Evolutionary conservation across 1,140 invertebrate genomes (phyloP).

Genomic region (Drosophila ogumai): DNA sequence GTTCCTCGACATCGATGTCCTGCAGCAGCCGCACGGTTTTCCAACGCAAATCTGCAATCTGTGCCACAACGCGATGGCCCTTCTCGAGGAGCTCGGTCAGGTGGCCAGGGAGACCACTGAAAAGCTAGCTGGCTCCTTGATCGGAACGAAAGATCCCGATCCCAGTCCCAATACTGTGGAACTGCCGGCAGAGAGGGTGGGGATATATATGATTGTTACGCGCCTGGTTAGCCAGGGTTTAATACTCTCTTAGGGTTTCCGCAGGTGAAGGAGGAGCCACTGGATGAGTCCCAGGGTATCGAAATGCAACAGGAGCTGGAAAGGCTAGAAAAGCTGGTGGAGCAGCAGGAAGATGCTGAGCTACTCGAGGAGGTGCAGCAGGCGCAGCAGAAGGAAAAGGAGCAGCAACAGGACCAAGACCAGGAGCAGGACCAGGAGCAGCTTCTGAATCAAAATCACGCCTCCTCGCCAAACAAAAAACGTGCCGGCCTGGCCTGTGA

Average conservation of each 20-base stretch:
- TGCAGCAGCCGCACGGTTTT: conserved; percentile 53
- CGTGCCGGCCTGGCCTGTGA: conserved; percentile 56
- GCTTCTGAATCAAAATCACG: neutral
- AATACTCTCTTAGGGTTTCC: conserved; percentile 36
- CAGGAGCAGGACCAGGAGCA: conserved; percentile 17
- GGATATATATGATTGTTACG: conserved; percentile 8
- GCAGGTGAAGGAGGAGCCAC: conserved; percentile 62
- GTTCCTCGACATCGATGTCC: conserved; percentile 66
- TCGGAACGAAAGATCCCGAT: neutral
- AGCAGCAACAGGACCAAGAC: conserved; percentile 4
- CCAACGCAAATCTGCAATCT: conserved; percentile 66
- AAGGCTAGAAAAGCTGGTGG: neutral
- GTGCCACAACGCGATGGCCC: conserved; percentile 67
- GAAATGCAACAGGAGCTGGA: conserved; percentile 4
- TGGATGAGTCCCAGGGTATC: conserved; percentile 1
- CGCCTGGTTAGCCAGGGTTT: conserved; percentile 1
- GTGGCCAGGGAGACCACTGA: conserved; percentile 62
- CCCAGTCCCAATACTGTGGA: neutral
- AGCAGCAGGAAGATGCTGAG: conserved; percentile 8
- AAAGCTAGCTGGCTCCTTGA: conserved; percentile 26
- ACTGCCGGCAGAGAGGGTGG: conserved; percentile 8
- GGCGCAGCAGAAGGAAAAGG: neutral
- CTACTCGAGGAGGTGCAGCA: neutral
- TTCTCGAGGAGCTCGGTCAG: conserved; percentile 64
- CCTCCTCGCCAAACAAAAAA: conserved; percentile 15